Evolutionary conservation across 1,140 invertebrate genomes (phyloP), one percentile per base, ranked within the genome.

Genomic region (Sminthurides bifidus): DNA sequence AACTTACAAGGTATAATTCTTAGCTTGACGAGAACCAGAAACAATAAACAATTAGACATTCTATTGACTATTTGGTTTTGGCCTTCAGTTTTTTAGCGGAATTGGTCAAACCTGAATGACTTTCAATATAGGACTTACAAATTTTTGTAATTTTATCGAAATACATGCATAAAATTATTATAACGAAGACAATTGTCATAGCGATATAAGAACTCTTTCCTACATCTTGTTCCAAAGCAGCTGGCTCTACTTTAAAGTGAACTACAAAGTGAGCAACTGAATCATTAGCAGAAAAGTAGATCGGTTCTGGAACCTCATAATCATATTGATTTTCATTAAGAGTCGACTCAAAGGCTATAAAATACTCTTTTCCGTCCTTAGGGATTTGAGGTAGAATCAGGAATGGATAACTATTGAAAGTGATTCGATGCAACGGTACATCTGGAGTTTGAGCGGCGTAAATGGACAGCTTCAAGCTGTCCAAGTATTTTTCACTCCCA

Each of bases 41-140:
- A n/a, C n/a, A n/a, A n/a, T n/a, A n/a, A n/a, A n/a, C n/a, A n/a
- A n/a, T n/a, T n/a, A n/a, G n/a, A n/a, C n/a, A n/a, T n/a, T n/a
- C n/a, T n/a, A n/a, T n/a, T n/a, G n/a, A n/a, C n/a, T 54, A 59
- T 49, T 64, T 59, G n/a, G 54, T 50, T 56, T 64, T 64, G 27
- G 41, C 23, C 54, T 64, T 61, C 1, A 29, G 35, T 24, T 55
- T 60, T 49, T 58, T 60, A 12, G 57, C 49, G n/a, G 55, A 26
- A 21, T 26, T 27, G 1, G 51, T 24, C 24, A n/a, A 30, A 45
- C 17, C 51, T 19, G 52, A 30, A 26, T 43, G 54, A 27, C 54
- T 57, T 45, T 61, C 54, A 10, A 50, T 19, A 1, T 35, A 29
- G n/a, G 8, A 49, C 33, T 61, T 55, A 29, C 51, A 30, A 35